Evolutionary conservation across 2,797 vertebrate species (phyloP), one percentile per base, ranked within the genome.

Genomic region (Sebastolobus alascanus): DNA sequence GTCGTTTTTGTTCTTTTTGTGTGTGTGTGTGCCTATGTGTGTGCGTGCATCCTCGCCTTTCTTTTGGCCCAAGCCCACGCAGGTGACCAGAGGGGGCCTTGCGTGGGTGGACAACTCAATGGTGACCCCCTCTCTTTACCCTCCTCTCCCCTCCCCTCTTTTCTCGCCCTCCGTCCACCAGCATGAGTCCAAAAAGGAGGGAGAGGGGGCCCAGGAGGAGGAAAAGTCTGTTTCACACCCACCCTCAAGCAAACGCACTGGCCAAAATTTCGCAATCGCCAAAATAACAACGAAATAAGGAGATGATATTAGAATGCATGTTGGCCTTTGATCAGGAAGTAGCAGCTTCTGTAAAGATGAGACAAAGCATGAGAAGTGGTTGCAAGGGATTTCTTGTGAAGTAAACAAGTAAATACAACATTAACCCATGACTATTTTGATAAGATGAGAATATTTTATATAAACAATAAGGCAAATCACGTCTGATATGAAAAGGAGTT

Each of bases 91-190:
- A 85, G 84, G 89, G 88, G 91, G 83, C 71, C 85, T 78, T 72
- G 92, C 84, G 95, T 96, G 95, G 95, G 95, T 92, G 95, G 94
- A 95, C 93, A 93, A 83, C 92, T 95, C 92, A 95, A 95, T 94
- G 86, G 90, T 89, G 87, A 86, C 67, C 84, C 85, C 87, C 77
- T 69, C 76, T 66, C 18, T 71, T 20, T 52, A 69, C 78, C 73
- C 82, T 70, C 43, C 64, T 40, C 55, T 60, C 68, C 74, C 76
- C 76, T 75, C 14, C 46, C 37, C 68, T 82, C 64, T 79, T 82
- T 87, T 82, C 80, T 87, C 83, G 52, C 83, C 68, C 58, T 85
- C 68, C 14, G 16, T 88, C 69, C 61, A 88, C 20, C 80, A 89
- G 73, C 27, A 38, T 76, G 64, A 84, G 69, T 73, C 74, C 68